Conservation (phyloP, 2,113 vertebrate genomes). For the crab-eating macaque (Macaca fascicularis) region DNA sequence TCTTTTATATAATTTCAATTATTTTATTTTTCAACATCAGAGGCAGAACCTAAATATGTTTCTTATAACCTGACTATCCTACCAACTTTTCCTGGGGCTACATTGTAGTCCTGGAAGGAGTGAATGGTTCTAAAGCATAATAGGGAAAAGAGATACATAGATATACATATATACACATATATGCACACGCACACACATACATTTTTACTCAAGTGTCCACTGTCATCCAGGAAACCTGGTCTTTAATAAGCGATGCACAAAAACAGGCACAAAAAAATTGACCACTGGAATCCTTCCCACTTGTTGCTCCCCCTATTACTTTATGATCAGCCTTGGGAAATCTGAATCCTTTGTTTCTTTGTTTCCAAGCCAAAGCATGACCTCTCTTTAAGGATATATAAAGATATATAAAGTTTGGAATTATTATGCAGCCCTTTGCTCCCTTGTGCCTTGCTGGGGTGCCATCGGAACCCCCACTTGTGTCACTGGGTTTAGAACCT, state of each 20-base stretch:
- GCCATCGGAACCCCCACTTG: background rate
- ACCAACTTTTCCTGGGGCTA: background rate
- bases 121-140: rapidly evolving
- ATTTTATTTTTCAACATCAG: background rate
- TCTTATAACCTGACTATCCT: background rate
- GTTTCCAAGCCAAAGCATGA: background rate
- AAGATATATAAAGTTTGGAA: too few relatives aligned
- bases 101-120: background rate
- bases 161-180: too few relatives aligned
- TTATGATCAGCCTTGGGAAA: background rate
- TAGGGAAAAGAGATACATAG: background rate
- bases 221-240: background rate
- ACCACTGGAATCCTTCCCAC: too few relatives aligned
- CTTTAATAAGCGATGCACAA: background rate
- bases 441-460: background rate
- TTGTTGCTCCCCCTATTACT: background rate
- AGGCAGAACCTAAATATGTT: background rate
- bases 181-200: rapidly evolving
- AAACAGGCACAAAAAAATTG: background rate
- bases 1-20: background rate
- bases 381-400: background rate
- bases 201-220: background rate
- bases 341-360: background rate
- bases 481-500: background rate
- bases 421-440: background rate